Conservation (phyloP, 2,888 invertebrate species). For the Cordilura impudica region DNA sequence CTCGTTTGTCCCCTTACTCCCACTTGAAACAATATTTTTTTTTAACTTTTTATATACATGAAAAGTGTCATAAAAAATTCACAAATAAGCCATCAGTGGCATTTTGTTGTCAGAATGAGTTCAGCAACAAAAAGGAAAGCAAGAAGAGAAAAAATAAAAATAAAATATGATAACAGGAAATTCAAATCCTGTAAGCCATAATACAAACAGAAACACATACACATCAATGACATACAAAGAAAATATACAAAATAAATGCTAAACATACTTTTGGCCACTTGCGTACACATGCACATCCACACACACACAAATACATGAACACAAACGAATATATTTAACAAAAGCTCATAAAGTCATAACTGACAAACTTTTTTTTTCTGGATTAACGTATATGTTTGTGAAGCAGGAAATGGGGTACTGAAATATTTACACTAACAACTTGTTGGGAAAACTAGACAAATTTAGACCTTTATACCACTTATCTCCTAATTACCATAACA, state of each 20-base stretch:
- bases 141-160: conserved; percentile 14
- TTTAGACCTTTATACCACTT: too few species aligned
- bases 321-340: not conserved
- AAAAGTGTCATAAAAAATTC: conserved; percentile 54
- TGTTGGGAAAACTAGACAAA: too few species aligned
- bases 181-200: conserved; percentile 48
- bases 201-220: conserved; percentile 21
- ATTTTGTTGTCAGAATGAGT: conserved; percentile 53
- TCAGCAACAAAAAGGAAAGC: conserved; percentile 33
- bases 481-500: too few species aligned
- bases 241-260: conserved; percentile 23
- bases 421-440: not conserved
- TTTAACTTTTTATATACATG: conserved; percentile 36
- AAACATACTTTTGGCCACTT: conserved; percentile 13
- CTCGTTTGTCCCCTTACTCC: not conserved
- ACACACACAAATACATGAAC: not conserved
- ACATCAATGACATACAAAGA: not conserved
- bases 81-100: conserved; percentile 58
- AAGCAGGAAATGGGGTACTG: not conserved
- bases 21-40: not conserved
- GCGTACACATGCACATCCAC: not conserved
- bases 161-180: conserved; percentile 44
- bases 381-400: not conserved
- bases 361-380: not conserved
- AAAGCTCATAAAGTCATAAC: conserved; percentile 43